Base-by-base conservation (phyloP, 2,888 invertebrate species). In the Danaus chrysippus region DNA sequence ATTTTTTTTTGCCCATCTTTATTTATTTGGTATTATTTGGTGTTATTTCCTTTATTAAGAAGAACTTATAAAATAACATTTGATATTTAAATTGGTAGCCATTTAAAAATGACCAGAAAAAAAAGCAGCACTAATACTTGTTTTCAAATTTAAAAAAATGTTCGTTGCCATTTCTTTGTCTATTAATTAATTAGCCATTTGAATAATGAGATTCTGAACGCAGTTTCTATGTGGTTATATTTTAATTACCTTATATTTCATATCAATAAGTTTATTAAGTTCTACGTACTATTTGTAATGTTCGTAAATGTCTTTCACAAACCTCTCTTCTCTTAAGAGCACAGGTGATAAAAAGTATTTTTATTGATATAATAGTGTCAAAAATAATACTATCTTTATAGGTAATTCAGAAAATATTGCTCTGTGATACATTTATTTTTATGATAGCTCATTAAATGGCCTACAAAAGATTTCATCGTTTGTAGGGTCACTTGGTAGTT, bases 341-440 rank as follows among this genome's bases (percentile, higher is more conserved):
- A 49, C 17, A 15, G 17, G 17, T 49, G 17, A 15, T 17, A 49
- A 17, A 49, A 49, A 49, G 17, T 49, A 49, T 17, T 49, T 15
- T 49, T 49, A 49, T 49, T 49, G 49, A 15, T 49, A 17, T 17
- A 49, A 49, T 15, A 49, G 17, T 8, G 15, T 17, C 17, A 17
- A 49, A 17, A 10, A 49, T 46, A 13, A 46, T 49, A 17, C 17
- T 49, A 49, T 49, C 17, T 49, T 49, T 49, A 49, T 49, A 49
- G 49, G 49, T 49, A 10, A 49, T 49, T 49, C 17, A 49, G 49
- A 49, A 10, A 34, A 49, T 49, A 49, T 11, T n/a, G 17, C 9
- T 9, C 15, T 49, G 49, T 49, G 49, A 49, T 49, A 49, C 49
- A 49, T 49, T 49, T 49, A 49, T 49, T 49, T 46, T 49, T 49